Conservation (phyloP, 2,113 vertebrate species). For the Hippocampus zosterae region DNA sequence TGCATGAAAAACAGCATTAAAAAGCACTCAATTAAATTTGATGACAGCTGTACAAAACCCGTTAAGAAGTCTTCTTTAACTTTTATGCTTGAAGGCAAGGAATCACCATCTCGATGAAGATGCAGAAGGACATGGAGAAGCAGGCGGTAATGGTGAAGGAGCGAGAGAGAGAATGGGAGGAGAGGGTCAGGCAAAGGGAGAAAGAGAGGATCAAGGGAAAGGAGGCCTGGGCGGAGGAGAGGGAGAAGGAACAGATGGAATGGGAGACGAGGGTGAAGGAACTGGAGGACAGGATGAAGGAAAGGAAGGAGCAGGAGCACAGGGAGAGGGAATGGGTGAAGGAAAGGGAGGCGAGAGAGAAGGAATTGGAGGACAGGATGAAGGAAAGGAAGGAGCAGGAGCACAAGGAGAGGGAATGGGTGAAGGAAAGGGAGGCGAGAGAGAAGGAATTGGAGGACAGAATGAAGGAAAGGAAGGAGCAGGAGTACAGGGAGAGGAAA, state of each 20-base stretch:
- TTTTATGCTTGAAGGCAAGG: constrained; percentile 68
- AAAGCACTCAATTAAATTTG: too few species aligned
- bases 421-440: neutral
- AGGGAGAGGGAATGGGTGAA: neutral
- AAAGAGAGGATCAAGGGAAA: neutral
- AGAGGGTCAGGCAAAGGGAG: neutral
- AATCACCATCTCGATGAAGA: neutral
- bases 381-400: neutral
- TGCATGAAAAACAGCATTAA: too few species aligned
- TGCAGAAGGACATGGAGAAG: neutral
- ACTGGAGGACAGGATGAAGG: too few species aligned
- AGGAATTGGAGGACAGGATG: neutral
- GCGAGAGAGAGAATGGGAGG: neutral
- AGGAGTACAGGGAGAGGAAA: neutral
- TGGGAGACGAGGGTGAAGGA: too few species aligned
- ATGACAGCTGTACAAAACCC: too few species aligned
- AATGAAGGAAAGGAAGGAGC: neutral
- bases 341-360: neutral
- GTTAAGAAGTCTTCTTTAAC: neutral
- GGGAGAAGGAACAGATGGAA: neutral
- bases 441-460: neutral
- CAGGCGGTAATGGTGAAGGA: neutral
- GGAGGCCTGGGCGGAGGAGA: neutral
- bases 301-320: neutral
- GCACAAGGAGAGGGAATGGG: neutral